Base-by-base conservation (phyloP, 2,113 vertebrate species). In the Tonatia bakeri region DNA sequence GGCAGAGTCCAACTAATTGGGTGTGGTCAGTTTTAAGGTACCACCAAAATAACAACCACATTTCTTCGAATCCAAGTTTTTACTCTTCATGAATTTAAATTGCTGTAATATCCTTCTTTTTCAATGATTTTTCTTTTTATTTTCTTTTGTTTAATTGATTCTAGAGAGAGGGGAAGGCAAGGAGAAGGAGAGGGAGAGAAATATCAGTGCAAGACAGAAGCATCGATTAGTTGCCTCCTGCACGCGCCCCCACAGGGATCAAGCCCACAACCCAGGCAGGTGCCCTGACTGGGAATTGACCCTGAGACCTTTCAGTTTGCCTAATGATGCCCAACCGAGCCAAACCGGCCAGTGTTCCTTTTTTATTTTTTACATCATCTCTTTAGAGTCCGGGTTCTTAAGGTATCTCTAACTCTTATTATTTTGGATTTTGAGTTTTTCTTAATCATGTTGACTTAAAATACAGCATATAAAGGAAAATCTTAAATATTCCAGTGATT, bases 31-130 rank as follows among this genome's bases (percentile, higher is more conserved):
- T 91, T 76, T 77, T 79, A 92, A 94, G 72, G 19, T 15, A 43
- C 31, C 3, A 26, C 1, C 15, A 36, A 14, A 64, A 79, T n/a
- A 59, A 87, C 45, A 47, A 76, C 38, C 36, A 81, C 7, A 14
- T 77, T 93, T 85, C 56, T 83, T n/a, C 64, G 40, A 91, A 82
- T 82, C 19, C 26, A 93, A 47, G n/a, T 93, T 96, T 31, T 94
- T 64, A 86, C 5, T 87, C 38, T 87, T 69, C 47, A 12, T 64
- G 65, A 75, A 5, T 89, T 93, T 72, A 87, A 91, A 64, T 43
- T 20, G 9, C 13, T 87, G 59, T 43, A 47, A 36, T 80, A 36
- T 45, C 33, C 52, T 85, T 38, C 15, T 2, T 47, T 87, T 61
- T 8, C 15, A 64, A 64, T 31, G 28, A 61, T 26, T 61, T 61